Percentiles rank a stretch among this genome's conserved stretches.
Evolutionary conservation across 2,113 vertebrate genomes (phyloP).

Genomic region (Kryptolebias marmoratus): DNA sequence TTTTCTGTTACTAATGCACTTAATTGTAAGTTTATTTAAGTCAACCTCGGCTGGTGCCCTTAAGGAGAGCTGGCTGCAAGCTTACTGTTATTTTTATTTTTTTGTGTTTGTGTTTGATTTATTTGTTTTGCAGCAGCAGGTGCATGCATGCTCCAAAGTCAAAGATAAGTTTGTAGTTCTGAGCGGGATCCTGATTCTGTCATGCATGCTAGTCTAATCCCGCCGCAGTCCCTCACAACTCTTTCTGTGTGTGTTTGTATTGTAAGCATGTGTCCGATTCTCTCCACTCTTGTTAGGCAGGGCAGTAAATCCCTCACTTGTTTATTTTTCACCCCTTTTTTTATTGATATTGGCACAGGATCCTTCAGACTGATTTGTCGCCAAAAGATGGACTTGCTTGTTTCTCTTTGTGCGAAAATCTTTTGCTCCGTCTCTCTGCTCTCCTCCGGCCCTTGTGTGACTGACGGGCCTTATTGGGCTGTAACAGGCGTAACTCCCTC

Average conservation of each 20-base stretch:
- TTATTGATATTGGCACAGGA: slow-evolving; percentile 91
- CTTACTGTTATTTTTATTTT: neutral
- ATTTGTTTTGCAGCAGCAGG: slow-evolving; percentile 33
- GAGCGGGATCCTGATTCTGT: neutral
- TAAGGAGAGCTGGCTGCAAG: neutral
- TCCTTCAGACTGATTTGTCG: slow-evolving; percentile 93
- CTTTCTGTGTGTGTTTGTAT: slow-evolving; percentile 18
- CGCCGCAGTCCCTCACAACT: slow-evolving; percentile 16
- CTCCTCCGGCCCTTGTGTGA: slow-evolving; percentile 91
- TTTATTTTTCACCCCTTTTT: slow-evolving; percentile 86
- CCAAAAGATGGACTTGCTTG: slow-evolving; percentile 99
- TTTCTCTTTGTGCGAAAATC: slow-evolving; percentile 99
- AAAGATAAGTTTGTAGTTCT: slow-evolving; percentile 3
- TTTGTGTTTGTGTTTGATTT: slow-evolving; percentile 16
- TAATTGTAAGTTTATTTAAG: neutral
- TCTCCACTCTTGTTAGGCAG: slow-evolving; percentile 69
- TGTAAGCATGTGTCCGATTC: slow-evolving; percentile 56
- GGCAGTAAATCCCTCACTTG: slow-evolving; percentile 84
- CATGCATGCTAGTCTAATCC: slow-evolving; percentile 12
- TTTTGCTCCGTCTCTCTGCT: slow-evolving; percentile 95
- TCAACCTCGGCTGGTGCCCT: neutral
- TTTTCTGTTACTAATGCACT: neutral
- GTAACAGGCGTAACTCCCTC: slow-evolving; percentile 98
- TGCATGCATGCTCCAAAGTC: slow-evolving; percentile 21
- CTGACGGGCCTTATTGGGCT: slow-evolving; percentile 99